phyloP scores from a whole-genome alignment of 2,888 invertebrate species.

The Oscheius sp. region DNA sequence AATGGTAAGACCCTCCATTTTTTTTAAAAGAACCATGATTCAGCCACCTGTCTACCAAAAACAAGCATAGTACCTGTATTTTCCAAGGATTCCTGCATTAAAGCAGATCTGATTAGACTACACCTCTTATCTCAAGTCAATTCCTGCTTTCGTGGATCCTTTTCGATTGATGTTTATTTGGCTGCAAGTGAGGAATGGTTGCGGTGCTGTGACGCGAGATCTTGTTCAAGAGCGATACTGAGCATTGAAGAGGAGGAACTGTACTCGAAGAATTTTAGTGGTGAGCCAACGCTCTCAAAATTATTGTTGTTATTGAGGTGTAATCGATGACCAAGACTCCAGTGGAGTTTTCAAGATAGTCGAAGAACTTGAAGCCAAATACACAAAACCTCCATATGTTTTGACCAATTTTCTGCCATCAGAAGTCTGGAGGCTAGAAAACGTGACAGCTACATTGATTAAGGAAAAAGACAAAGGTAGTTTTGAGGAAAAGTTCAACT shows the following conservation, averaged over 20 bases:
- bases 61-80: slow-evolving; percentile 9
- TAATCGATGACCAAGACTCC: slow-evolving; percentile 8
- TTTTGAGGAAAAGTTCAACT: not conserved
- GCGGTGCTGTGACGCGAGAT: slow-evolving; percentile 13
- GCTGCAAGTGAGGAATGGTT: slow-evolving; percentile 2
- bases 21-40: not conserved
- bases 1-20: slow-evolving; percentile 4
- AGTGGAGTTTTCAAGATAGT: not conserved
- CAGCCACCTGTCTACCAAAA: slow-evolving; percentile 12
- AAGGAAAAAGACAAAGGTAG: not conserved
- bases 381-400: not conserved
- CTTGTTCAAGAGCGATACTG: not conserved
- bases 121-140: slow-evolving; percentile 27
- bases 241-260: not conserved
- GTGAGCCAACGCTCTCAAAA: not conserved
- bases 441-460: not conserved
- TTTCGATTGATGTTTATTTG: slow-evolving; percentile 11
- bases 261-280: not conserved
- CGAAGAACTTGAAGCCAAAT: not conserved
- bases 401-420: slow-evolving; percentile 11
- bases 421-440: not conserved
- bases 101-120: not conserved
- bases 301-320: not conserved
- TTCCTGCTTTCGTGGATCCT: not conserved
- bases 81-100: not conserved